A percentile compares a stretch with the other conserved stretches of the same genome.
Conservation (phyloP, 2,113 vertebrate genomes). For the Nibea coibor region DNA sequence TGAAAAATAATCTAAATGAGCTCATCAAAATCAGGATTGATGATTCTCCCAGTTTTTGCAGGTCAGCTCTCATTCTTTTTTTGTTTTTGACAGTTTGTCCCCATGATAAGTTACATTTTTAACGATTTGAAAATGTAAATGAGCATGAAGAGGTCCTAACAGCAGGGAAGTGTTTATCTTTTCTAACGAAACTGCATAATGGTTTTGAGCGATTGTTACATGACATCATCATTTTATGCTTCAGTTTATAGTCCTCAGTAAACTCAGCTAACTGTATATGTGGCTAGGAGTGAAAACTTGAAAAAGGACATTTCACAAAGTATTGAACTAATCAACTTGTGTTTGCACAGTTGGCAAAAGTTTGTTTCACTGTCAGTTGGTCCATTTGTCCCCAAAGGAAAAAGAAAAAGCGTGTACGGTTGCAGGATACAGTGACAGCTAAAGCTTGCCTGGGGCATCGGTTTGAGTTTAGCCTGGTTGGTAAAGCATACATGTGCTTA, state of each 20-base stretch:
- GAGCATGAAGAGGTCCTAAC: no score
- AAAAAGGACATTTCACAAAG: neutral
- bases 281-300: neutral
- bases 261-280: neutral
- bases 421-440: neutral
- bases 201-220: no score
- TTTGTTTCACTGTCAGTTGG: neutral
- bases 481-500: conserved; percentile 24
- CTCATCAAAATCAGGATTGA: no score
- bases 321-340: neutral
- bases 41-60: no score
- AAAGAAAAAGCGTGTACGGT: neutral
- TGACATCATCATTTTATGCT: neutral
- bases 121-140: no score
- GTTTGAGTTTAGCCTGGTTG: conserved; percentile 3
- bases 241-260: neutral
- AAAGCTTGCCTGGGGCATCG: neutral
- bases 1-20: no score
- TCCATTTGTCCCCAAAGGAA: neutral
- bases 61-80: no score
- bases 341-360: no score
- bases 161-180: no score
- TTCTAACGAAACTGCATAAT: no score
- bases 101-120: no score
- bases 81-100: no score